phyloP scores from a whole-genome alignment of 2,113 vertebrate genomes.

The Hippocampus barbouri region DNA sequence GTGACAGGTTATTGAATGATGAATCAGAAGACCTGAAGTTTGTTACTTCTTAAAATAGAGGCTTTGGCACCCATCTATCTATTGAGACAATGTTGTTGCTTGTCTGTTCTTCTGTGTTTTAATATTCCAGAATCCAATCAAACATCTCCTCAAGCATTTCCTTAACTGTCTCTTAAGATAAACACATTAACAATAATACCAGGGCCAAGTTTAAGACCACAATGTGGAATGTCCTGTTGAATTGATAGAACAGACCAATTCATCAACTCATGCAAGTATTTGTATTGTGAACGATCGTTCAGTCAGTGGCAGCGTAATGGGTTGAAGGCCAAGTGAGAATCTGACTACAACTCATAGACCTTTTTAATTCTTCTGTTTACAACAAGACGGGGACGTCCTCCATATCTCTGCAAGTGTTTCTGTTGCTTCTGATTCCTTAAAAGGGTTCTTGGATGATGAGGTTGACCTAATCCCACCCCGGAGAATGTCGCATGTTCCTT shows the following conservation, averaged over 20 bases:
- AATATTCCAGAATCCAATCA: not conserved
- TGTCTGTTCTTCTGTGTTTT: not conserved
- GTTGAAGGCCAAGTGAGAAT: conserved; percentile 21
- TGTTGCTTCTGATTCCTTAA: conserved; percentile 65
- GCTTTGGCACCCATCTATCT: not conserved
- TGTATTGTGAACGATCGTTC: conserved; percentile 7
- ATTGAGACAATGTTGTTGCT: not conserved
- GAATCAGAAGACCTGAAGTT: not conserved
- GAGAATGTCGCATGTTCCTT: conserved; percentile 65
- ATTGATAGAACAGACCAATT: conserved; percentile 6
- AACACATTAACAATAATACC: not conserved
- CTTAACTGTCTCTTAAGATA: not conserved
- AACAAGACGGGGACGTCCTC: conserved; percentile 30
- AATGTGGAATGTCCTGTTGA: not conserved
- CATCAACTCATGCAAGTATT: not conserved
- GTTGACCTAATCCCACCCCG: conserved; percentile 65
- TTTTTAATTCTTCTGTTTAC: conserved; percentile 47
- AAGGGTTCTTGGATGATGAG: conserved; percentile 57
- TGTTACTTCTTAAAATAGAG: not conserved
- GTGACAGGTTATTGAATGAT: not conserved
- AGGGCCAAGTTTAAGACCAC: not conserved
- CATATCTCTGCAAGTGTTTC: conserved; percentile 18
- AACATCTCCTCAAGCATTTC: not conserved
- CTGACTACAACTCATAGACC: conserved; percentile 32
- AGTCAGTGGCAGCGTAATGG: conserved; percentile 9